Percentiles rank a stretch among this genome's conserved stretches.
phyloP scores from a whole-genome alignment of 2,113 vertebrate species.

The Chloebia gouldiae region DNA sequence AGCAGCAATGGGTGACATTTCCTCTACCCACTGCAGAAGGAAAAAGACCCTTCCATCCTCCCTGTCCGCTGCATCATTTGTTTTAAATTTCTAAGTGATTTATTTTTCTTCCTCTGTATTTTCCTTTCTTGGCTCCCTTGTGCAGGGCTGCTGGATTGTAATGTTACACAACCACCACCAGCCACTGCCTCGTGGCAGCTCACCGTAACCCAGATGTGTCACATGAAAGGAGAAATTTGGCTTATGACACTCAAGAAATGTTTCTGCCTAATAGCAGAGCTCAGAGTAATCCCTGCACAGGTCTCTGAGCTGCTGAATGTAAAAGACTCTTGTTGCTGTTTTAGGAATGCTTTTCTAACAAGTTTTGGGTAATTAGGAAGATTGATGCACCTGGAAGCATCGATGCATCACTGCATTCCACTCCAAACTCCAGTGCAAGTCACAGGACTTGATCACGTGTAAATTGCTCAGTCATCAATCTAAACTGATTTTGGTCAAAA shows the following conservation, averaged over 20 bases:
- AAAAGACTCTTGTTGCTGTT: neutral
- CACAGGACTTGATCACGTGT: neutral
- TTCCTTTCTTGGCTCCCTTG: neutral
- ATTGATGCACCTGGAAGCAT: neutral
- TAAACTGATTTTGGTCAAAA: neutral
- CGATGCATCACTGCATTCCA: neutral
- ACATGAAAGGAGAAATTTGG: constrained; percentile 18
- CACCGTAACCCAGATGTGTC: constrained; percentile 59
- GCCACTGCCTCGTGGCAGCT: neutral
- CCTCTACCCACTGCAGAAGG: neutral
- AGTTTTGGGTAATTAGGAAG: neutral
- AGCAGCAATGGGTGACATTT: neutral
- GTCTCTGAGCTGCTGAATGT: neutral
- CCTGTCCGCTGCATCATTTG: neutral
- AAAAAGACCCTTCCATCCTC: neutral
- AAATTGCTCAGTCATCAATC: neutral
- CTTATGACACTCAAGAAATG: neutral
- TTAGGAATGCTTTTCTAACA: neutral
- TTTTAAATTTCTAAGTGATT: neutral
- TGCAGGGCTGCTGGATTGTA: neutral
- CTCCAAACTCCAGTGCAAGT: neutral
- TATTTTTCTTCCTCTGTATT: neutral
- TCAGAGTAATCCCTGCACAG: neutral
- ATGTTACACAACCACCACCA: neutral
- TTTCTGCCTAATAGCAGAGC: neutral